Conservation (phyloP, 1,140 invertebrate species). For the Aethina tumida region DNA sequence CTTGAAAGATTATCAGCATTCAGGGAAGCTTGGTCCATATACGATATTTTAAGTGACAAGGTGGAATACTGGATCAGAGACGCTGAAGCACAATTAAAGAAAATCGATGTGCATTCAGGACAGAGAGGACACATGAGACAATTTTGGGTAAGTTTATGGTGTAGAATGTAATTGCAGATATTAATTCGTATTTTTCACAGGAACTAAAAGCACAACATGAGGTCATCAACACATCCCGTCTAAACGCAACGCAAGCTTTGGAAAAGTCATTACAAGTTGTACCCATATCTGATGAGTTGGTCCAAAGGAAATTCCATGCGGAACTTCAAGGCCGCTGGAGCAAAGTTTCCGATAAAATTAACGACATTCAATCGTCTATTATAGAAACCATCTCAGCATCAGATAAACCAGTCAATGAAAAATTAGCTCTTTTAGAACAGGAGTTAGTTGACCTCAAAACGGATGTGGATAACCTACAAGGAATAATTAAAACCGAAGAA, state of each 20-base stretch:
- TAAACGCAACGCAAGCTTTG: constrained; percentile 59
- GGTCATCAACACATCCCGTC: constrained; percentile 67
- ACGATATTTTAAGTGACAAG: constrained; percentile 58
- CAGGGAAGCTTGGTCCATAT: constrained; percentile 63
- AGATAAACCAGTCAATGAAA: constrained; percentile 58
- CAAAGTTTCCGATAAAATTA: constrained; percentile 50
- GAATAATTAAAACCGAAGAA: constrained; percentile 69
- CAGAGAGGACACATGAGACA: constrained; percentile 61
- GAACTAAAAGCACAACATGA: constrained; percentile 80
- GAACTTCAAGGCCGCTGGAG: constrained; percentile 69
- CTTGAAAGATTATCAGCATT: constrained; percentile 59
- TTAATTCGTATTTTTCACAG: constrained; percentile 7
- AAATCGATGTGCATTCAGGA: constrained; percentile 42
- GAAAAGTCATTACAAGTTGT: constrained; percentile 67
- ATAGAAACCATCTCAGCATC: constrained; percentile 58
- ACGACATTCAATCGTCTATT: constrained; percentile 52
- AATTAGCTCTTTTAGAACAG: constrained; percentile 58
- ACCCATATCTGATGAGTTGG: constrained; percentile 68
- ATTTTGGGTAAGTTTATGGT: constrained; percentile 69
- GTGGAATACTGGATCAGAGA: constrained; percentile 63
- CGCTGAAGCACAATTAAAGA: constrained; percentile 52
- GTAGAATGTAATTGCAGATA: constrained; percentile 4
- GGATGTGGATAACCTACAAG: constrained; percentile 57
- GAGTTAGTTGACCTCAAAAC: constrained; percentile 59
- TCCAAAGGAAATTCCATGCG: constrained; percentile 64